Base-by-base conservation (phyloP, 53 echinoderm and acorn worm genomes). In the Apostichopus leukothele region DNA sequence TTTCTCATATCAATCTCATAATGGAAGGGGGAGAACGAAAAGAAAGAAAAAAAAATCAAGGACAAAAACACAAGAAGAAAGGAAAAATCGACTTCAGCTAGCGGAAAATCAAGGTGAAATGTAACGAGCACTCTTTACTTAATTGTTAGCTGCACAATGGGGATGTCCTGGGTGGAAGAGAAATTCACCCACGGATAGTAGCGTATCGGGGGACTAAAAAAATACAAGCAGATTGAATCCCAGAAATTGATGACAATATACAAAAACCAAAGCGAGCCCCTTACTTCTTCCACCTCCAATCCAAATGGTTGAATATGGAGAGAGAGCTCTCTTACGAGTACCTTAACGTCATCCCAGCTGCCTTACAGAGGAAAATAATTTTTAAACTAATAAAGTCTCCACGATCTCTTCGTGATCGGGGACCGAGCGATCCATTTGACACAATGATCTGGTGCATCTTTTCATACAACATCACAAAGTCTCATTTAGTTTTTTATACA, bases 71-170 rank as follows among this genome's bases (percentile, higher is more conserved):
- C 0, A 39, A 39, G 39, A 39, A 27, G 1, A 76, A 76, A 51
- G 50, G 50, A 7, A 39, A 76, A 27, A 76, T 7, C 13, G 18
- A 14, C 71, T 71, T 71, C 71, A 71, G 71, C 71, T 71, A 71
- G 71, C 71, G 71, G 5, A 71, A 71, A 59, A 81, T 81, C 81
- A 81, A 81, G 81, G 81, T 81, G 81, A 81, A 54, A 81, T 51
- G 60, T 81, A 81, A 55, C 20, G 81, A 81, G 81, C 81, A 81
- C 81, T 81, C 81, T 81, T 81, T 59, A 81, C n/a, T 25, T 19
- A n/a, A 71, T 55, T 59, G 59, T 81, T 57, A 81, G 81, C 81
- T 81, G 81, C 81, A 81, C 8, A 81, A 76, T 39, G 14, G 81
- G 81, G 81, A 16, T 81, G 81, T 81, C 54, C 55, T 11, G 18